These are phyloP conservation scores for Vanessa atalanta DNA, from an alignment of 1,140 invertebrate genomes.

Conservation along the genomic window DNA sequence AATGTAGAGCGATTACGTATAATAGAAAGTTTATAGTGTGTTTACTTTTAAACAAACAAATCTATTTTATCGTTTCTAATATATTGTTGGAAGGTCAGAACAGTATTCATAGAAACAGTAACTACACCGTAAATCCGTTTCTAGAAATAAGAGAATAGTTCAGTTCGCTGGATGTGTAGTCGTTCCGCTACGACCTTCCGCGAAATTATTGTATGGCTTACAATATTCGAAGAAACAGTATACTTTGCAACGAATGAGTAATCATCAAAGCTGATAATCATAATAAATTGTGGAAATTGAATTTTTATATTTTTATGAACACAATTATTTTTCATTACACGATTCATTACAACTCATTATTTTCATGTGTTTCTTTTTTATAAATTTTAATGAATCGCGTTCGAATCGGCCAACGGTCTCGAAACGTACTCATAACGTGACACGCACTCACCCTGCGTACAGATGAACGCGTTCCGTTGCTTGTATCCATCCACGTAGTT, in stretches of 20 bases:
- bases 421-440: neutral
- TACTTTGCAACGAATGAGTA: neutral
- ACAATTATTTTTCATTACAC: too few species aligned
- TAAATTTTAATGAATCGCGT: too few species aligned
- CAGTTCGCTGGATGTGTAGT: neutral
- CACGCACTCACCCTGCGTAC: conserved; percentile 91
- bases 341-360: too few species aligned
- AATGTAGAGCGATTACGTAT: too few species aligned
- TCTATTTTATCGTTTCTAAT: neutral
- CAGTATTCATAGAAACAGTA: neutral
- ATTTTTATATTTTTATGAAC: too few species aligned
- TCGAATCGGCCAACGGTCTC: too few species aligned
- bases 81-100: neutral
- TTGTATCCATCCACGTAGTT: conserved; percentile 99
- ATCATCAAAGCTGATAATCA: neutral
- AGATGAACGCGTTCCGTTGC: conserved; percentile 98
- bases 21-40: too few species aligned
- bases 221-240: neutral
- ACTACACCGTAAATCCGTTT: neutral
- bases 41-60: too few species aligned
- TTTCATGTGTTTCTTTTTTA: too few species aligned
- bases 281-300: neutral
- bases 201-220: neutral
- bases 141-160: neutral
- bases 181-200: neutral